These are phyloP conservation scores for Formica selysi DNA, from an alignment of 1,140 invertebrate genomes.

Conservation along the genomic window DNA sequence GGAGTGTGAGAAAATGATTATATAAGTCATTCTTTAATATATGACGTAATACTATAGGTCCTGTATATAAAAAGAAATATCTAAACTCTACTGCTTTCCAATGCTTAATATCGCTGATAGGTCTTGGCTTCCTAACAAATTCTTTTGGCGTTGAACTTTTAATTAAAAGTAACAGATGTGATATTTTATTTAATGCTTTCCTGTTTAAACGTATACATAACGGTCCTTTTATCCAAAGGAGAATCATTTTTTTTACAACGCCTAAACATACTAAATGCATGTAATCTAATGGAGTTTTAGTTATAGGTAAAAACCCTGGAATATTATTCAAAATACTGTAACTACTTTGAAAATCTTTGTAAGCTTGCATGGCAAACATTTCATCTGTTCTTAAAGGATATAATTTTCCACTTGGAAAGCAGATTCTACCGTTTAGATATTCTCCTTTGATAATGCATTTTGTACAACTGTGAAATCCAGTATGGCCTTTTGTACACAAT, in stretches of 20 bases:
- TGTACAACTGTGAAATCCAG: conserved; percentile 17
- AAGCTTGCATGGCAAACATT: neutral
- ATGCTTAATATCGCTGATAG: neutral
- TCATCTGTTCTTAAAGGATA: conserved; percentile 4
- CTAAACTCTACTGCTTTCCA: conserved; percentile 8
- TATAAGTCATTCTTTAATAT: neutral
- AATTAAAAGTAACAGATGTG: conserved; percentile 6
- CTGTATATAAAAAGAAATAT: conserved; percentile 12
- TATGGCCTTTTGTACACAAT: conserved; percentile 4
- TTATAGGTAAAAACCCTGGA: conserved; percentile 4
- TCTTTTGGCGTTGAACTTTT: neutral
- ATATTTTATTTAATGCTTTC: neutral
- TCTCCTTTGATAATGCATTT: conserved; percentile 9
- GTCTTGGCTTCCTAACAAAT: conserved; percentile 4
- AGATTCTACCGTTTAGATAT: neutral
- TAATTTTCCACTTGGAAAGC: neutral
- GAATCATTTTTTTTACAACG: conserved; percentile 20
- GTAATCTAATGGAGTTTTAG: neutral
- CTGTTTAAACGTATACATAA: no score
- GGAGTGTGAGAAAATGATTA: neutral
- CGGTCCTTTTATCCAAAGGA: conserved; percentile 7
- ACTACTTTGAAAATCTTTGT: conserved; percentile 4
- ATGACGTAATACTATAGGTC: neutral
- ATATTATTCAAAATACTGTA: conserved; percentile 2
- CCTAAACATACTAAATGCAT: conserved; percentile 9